Evolutionary conservation across 2,113 vertebrate genomes (phyloP), one percentile per base, ranked within the genome.

Genomic region (Lamprologus ornatipinnis): DNA sequence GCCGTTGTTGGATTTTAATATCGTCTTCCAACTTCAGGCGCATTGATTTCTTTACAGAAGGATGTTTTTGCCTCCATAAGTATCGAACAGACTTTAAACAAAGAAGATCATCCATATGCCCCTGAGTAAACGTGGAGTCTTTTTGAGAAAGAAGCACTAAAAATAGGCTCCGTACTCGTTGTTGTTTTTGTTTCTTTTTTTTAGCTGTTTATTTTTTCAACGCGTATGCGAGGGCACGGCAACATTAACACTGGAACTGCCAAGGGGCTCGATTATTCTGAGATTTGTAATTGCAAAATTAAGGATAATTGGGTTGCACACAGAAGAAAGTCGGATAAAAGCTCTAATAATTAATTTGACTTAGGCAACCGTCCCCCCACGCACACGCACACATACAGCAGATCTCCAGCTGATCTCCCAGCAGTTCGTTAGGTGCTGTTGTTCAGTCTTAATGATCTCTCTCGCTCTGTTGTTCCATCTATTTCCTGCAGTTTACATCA

Each of bases 231-330:
- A 94, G 90, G 93, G 91, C 93, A 92, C 58, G 81, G 90, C 87
- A 95, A 91, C 89, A 93, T 93, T 94, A 95, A 94, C 92, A 91
- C 90, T 85, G 75, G 87, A 93, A 95, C 93, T 92, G 89, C 92
- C 95, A 91, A 93, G 93, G 89, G 95, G 87, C 85, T 94, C 92
- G 87, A 92, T 95, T 95, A 89, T 92, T 93, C 75, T 87, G 88
- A 93, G 88, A 87, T 92, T 90, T 90, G 80, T 96, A 96, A 96
- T 95, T 95, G 93, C 54, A 90, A 91, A 95, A 95, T 96, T 95
- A 95, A 92, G 83, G 84, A 92, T 96, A 95, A 95, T 95, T 95
- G 93, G 94, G 92, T 83, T 93, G 94, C 87, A 81, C 92, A 87
- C 85, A 92, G 88, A 94, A 89, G 92, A 95, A 93, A 92, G 90